Evolutionary conservation across 1,140 invertebrate species (phyloP), one percentile per base, ranked within the genome.

Genomic region (Brachionus rotundiformis): DNA sequence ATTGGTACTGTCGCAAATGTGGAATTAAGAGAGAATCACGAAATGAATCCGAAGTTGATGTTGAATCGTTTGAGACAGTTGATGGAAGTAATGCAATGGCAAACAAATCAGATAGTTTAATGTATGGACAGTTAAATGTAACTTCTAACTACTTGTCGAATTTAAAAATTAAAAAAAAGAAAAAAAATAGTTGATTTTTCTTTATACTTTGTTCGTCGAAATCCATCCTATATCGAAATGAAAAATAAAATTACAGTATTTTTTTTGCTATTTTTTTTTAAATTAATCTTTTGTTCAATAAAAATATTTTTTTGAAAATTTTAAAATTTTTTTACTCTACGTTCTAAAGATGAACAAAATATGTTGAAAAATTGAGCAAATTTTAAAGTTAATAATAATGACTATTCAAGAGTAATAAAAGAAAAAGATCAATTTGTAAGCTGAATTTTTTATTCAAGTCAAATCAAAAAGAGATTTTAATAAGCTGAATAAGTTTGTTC

Each of bases 1-100:
- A 79, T 41, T 79, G 76, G 76, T 79, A 79, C 19, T 79, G 76
- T 79, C 36, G 29, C 13, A 79, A 79, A 31, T 79, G 76, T 59
- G 47, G 47, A 10, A 13, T 39, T n/a, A 73, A 73, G 23, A 11
- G 36, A 2, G 68, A 73, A 7, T 7, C 68, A 10, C 36, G 36
- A 1, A 73, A 73, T 25, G 68, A 73, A 19, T 16, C 16, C 29
- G 63, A 68, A 36, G 33, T 68, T 36, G 63, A 68, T 36, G 63
- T 68, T 16, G 63, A 68, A 68, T 36, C 63, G n/a, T 36, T 36
- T 36, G 63, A 68, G 31, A 29, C 63, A 1, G 29, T 36, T n/a
- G 63, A 73, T 47, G 29, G 6, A 3, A 6, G 47, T 2, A 44
- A 41, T 73, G 0, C 19, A 11, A 16, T 44, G 23, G 5, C 39